Percentiles rank a stretch among this genome's conserved stretches.
Evolutionary conservation across 2,797 vertebrate genomes (phyloP).

Genomic region (Gallirallus australis): DNA sequence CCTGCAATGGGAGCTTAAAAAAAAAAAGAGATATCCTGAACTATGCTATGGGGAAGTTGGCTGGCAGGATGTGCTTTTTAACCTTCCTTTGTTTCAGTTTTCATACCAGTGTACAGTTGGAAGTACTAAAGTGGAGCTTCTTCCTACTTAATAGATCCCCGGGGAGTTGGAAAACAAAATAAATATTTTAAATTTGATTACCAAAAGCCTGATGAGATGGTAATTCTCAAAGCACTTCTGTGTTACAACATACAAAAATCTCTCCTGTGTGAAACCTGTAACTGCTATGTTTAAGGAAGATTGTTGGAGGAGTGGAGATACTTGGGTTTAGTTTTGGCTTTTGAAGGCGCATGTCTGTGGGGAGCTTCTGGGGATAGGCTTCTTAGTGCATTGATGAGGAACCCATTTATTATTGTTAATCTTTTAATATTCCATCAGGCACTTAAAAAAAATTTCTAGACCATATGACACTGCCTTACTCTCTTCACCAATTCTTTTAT

Average conservation of each 20-base stretch:
- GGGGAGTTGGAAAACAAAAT: neutral
- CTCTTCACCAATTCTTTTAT: neutral
- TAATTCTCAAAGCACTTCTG: neutral
- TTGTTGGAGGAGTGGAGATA: neutral
- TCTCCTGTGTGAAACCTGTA: neutral
- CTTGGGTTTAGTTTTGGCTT: neutral
- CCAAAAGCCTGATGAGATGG: neutral
- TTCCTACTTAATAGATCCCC: neutral
- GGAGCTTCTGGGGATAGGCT: neutral
- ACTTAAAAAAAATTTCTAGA: neutral
- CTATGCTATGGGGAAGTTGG: neutral
- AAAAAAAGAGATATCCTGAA: neutral
- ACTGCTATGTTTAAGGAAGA: neutral
- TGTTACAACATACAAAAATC: neutral
- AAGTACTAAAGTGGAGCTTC: neutral
- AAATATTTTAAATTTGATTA: neutral
- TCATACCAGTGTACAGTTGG: neutral
- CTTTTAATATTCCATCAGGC: neutral
- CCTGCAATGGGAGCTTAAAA: neutral
- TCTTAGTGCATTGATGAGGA: neutral
- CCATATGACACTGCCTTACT: neutral
- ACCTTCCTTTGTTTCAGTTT: neutral
- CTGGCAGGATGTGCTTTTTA: neutral
- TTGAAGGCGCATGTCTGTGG: neutral
- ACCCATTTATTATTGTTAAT: neutral